Evolutionary conservation across 2,888 invertebrate genomes (phyloP).

Genomic region (Encarsia formosa): DNA sequence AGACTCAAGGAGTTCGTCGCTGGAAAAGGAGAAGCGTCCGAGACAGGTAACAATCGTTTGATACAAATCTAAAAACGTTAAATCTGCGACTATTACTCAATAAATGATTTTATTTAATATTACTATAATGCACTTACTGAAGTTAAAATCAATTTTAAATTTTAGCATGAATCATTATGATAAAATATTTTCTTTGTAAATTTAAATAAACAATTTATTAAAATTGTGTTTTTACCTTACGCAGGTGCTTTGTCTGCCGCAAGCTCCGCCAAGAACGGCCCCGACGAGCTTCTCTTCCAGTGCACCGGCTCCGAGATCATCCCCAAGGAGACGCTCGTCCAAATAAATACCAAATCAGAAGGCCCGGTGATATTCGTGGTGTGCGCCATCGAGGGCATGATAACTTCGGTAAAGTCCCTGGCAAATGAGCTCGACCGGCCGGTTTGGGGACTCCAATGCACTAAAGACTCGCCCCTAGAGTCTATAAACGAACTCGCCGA

Average conservation of each 20-base stretch:
- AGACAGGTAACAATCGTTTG: conserved; percentile 26
- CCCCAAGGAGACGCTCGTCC: conserved; percentile 69
- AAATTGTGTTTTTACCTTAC: too few species aligned
- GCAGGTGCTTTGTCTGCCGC: conserved; percentile 35
- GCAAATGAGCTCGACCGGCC: conserved; percentile 70
- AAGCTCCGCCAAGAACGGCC: conserved; percentile 17
- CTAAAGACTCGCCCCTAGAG: conserved; percentile 67
- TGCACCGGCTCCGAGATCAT: conserved; percentile 64
- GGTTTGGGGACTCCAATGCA: conserved; percentile 89
- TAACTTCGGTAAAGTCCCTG: conserved; percentile 66
- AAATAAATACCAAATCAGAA: conserved; percentile 58
- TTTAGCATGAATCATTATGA: too few species aligned
- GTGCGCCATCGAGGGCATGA: conserved; percentile 88
- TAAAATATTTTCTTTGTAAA: too few species aligned
- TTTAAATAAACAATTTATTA: too few species aligned
- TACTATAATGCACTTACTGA: not conserved
- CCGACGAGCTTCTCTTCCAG: conserved; percentile 46
- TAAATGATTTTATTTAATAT: not conserved
- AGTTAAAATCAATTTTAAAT: too few species aligned
- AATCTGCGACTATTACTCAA: not conserved
- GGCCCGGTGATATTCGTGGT: conserved; percentile 62
- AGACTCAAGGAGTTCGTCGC: conserved; percentile 61
- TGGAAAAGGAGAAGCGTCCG: conserved; percentile 26
- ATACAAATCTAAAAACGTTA: too few species aligned
- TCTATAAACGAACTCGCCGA: conserved; percentile 70